A percentile compares a stretch with the other conserved stretches of the same genome.
These are phyloP conservation scores for Conopomorpha cramerella DNA, from an alignment of 1,140 invertebrate species.

Conservation along the genomic window DNA sequence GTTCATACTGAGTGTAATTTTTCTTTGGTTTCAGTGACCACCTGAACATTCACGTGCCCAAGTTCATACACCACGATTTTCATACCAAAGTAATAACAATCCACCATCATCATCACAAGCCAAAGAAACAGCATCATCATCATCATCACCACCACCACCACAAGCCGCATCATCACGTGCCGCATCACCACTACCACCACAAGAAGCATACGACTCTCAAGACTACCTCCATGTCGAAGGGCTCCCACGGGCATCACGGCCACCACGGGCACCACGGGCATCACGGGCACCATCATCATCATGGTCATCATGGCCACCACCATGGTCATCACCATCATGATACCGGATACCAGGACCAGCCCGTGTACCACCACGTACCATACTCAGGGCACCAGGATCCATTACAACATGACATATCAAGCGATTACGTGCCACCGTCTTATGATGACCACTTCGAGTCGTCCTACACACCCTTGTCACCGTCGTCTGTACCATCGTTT, in stretches of 20 bases:
- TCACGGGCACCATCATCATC: conserved; percentile 20
- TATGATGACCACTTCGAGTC: conserved; percentile 26
- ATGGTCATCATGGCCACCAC: conserved; percentile 15
- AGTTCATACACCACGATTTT: conserved; percentile 62
- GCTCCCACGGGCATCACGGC: conserved; percentile 14
- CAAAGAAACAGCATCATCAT: conserved; percentile 51
- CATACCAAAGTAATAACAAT: conserved; percentile 63
- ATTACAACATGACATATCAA: too few species aligned
- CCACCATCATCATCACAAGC: conserved; percentile 53
- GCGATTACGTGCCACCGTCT: too few species aligned
- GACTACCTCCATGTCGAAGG: not conserved
- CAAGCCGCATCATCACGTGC: conserved; percentile 16
- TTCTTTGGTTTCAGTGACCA: conserved; percentile 62
- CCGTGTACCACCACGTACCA: too few species aligned
- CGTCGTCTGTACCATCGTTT: conserved; percentile 18
- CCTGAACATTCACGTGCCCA: conserved; percentile 61
- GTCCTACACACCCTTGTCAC: conserved; percentile 19
- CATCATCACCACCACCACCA: conserved; percentile 50
- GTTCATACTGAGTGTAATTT: too few species aligned
- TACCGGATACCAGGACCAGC: conserved; percentile 9
- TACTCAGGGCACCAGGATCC: too few species aligned
- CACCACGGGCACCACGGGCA: conserved; percentile 23
- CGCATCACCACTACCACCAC: conserved; percentile 6
- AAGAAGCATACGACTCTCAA: conserved; percentile 1
- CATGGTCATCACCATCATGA: conserved; percentile 12